phyloP scores from a whole-genome alignment of 2,797 vertebrate species.

The Paramormyrops hopkinsi region DNA sequence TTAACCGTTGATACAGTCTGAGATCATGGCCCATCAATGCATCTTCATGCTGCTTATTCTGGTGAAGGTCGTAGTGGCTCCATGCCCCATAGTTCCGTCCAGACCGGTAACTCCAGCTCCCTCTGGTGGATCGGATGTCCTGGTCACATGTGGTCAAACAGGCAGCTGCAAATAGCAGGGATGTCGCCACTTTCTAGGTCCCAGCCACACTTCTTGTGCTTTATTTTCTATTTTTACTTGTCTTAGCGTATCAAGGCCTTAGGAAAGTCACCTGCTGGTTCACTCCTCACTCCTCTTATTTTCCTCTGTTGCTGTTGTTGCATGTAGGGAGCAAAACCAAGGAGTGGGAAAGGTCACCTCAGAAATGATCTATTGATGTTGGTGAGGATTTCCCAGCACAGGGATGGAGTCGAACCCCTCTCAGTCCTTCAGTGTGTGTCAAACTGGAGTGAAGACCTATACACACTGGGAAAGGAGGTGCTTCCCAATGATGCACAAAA shows the following conservation, averaged over 20 bases:
- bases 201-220: neutral
- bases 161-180: neutral
- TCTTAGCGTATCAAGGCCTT: neutral
- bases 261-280: neutral
- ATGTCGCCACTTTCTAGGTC: neutral
- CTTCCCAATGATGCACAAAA: neutral
- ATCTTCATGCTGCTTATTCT: neutral
- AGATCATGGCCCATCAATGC: neutral
- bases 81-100: neutral
- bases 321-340: slow-evolving; percentile 12
- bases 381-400: slow-evolving; percentile 11
- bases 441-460: neutral
- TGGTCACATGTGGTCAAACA: neutral
- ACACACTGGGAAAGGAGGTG: neutral
- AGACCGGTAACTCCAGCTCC: neutral
- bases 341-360: slow-evolving; percentile 27
- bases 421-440: neutral
- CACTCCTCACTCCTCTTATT: neutral
- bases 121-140: neutral
- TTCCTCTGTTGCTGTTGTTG: slow-evolving; percentile 46
- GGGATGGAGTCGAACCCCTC: no score
- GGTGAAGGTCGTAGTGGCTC: neutral
- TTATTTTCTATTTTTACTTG: neutral
- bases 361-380: slow-evolving; percentile 24
- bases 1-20: neutral